Evolutionary conservation across 2,797 vertebrate genomes (phyloP).

Genomic region (Platyrinchus mystaceus): DNA sequence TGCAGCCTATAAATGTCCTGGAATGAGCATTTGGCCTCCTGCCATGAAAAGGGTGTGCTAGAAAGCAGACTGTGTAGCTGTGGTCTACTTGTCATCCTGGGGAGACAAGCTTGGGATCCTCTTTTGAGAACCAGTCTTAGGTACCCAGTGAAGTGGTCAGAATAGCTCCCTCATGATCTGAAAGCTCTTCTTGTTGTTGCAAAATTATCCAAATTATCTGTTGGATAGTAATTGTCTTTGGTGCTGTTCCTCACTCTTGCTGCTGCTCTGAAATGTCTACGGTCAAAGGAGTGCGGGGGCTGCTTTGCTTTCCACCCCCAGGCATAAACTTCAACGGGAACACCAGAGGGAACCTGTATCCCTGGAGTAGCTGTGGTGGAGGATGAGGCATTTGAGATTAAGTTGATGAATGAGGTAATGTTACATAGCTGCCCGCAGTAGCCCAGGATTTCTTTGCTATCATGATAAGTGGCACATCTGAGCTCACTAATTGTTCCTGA

Average conservation of each 20-base stretch:
- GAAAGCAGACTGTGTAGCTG: background rate
- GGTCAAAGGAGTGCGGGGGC: background rate
- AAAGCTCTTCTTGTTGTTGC: background rate
- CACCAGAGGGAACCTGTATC: background rate
- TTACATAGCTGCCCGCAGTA: slow-evolving; percentile 29
- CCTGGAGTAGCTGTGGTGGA: background rate
- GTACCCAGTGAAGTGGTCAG: background rate
- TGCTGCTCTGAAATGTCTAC: background rate
- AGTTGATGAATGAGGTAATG: slow-evolving; percentile 47
- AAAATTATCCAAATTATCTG: background rate
- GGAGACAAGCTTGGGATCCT: background rate
- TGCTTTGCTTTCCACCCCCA: background rate
- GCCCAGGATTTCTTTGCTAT: slow-evolving; percentile 41
- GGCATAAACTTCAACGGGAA: background rate
- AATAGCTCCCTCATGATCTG: background rate
- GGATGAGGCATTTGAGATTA: slow-evolving; percentile 49
- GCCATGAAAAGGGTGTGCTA: background rate
- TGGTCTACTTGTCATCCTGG: background rate
- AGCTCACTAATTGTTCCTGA: slow-evolving; percentile 50
- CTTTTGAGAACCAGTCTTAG: background rate
- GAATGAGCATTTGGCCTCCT: background rate
- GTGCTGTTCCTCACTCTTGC: background rate
- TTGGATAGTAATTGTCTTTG: background rate
- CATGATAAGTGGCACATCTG: slow-evolving; percentile 48
- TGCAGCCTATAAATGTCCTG: background rate